Evolutionary conservation across 1,140 invertebrate genomes (phyloP), one percentile per base, ranked within the genome.

Genomic region (Proctacanthus coquilletti): DNA sequence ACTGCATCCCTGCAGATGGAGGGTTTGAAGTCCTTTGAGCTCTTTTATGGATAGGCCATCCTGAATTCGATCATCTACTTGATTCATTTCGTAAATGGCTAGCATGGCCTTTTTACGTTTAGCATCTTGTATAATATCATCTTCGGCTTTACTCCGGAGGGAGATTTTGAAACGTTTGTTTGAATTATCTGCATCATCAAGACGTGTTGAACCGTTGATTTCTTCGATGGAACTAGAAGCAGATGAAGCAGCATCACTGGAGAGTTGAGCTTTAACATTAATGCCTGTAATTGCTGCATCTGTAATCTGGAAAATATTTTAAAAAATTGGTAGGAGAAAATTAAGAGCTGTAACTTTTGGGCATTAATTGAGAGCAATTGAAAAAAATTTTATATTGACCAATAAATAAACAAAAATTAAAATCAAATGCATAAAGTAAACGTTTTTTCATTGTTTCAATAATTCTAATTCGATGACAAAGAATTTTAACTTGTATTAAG

Each of bases 251-350:
- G n/a, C n/a, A n/a, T n/a, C n/a, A n/a, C n/a, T n/a, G n/a, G n/a
- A n/a, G n/a, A n/a, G n/a, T n/a, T n/a, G n/a, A n/a, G n/a, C n/a
- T n/a, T n/a, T n/a, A n/a, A 57, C 39, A 62, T 64, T 36, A 60
- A 75, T 71, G 27, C 74, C 72, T 21, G 72, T 74, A 2, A 83
- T 52, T 4, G 77, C 78, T 19, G 67, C 68, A 55, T 82, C 77
- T 9, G 69, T 68, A n/a, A 56, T 25, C 52, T 55, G 34, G 23
- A 34, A 39, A 30, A 44, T 39, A 21, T 42, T 21, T 34, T 5
- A 8, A 18, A 17, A 14, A n/a, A 6, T 15, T n/a, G 20, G 5
- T 18, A 11, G 3, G 15, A 10, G 23, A 27, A 27, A 27, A 27
- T 9, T 27, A 27, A 13, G 23, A 27, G n/a, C n/a, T n/a, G n/a